Evolutionary conservation across 2,888 invertebrate genomes (phyloP).

Genomic region (Taphrorychus bicolor): DNA sequence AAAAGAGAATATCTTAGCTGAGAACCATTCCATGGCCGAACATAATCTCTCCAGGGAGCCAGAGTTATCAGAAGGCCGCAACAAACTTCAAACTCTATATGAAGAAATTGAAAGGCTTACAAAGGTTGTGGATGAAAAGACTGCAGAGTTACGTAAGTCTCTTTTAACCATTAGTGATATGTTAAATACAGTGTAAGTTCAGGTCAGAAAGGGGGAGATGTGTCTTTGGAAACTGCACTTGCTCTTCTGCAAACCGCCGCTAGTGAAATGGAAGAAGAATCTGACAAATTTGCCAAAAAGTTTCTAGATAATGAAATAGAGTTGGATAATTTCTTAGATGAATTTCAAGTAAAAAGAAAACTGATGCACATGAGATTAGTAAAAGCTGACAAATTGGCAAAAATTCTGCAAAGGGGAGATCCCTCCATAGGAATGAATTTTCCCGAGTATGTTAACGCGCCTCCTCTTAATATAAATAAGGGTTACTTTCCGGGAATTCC

Average conservation of each 20-base stretch:
- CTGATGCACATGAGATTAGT: constrained; percentile 83
- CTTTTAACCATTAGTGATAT: background rate
- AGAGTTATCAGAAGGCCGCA: constrained; percentile 76
- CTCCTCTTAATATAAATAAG: constrained; percentile 55
- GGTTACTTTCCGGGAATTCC: constrained; percentile 62
- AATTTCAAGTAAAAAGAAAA: constrained; percentile 79
- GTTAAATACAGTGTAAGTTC: constrained; percentile 48
- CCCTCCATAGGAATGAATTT: constrained; percentile 49
- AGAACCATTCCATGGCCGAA: constrained; percentile 90
- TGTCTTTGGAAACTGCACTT: constrained; percentile 84
- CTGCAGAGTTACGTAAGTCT: constrained; percentile 78
- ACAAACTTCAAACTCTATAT: constrained; percentile 72
- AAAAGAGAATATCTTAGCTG: constrained; percentile 85
- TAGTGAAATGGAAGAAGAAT: constrained; percentile 91
- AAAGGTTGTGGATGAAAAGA: constrained; percentile 75
- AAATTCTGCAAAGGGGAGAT: constrained; percentile 64
- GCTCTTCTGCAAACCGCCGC: constrained; percentile 91
- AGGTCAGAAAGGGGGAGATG: constrained; percentile 79
- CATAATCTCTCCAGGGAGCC: constrained; percentile 89
- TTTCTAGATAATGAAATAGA: constrained; percentile 77
- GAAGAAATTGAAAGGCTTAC: constrained; percentile 73
- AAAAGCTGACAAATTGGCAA: constrained; percentile 92
- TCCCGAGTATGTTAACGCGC: constrained; percentile 57
- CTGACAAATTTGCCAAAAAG: constrained; percentile 82
- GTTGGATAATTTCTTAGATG: constrained; percentile 84